phyloP scores from a whole-genome alignment of 2,888 invertebrate species.

The Philhelius pedissequus region DNA sequence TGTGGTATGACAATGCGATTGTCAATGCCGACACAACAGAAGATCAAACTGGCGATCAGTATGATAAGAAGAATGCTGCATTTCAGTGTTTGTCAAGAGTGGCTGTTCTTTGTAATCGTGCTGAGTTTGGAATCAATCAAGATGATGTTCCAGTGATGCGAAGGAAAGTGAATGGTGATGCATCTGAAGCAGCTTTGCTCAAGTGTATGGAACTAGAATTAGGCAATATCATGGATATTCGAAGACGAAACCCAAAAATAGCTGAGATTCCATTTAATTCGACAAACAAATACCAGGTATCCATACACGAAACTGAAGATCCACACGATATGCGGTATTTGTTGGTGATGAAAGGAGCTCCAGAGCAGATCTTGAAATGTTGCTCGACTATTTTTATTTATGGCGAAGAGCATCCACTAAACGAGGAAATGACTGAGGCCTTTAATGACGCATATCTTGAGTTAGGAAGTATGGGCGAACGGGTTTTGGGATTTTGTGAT shows the following conservation, averaged over 20 bases:
- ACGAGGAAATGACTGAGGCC: constrained; percentile 96
- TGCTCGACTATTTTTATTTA: constrained; percentile 95
- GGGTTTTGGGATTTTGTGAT: constrained; percentile 96
- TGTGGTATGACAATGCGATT: constrained; percentile 99
- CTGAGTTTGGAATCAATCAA: constrained; percentile 98
- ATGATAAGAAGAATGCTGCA: constrained; percentile 90
- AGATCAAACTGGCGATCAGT: constrained; percentile 97
- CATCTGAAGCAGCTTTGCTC: constrained; percentile 94
- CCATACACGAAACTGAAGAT: constrained; percentile 97
- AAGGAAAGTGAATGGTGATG: constrained; percentile 96
- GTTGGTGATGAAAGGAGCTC: constrained; percentile 98
- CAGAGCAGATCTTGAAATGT: constrained; percentile 95
- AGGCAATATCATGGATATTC: constrained; percentile 90
- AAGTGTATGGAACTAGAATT: constrained; percentile 96
- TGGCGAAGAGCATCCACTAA: constrained; percentile 93
- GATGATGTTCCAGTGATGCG: constrained; percentile 95
- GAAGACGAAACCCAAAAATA: constrained; percentile 92
- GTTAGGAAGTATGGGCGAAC: constrained; percentile 93
- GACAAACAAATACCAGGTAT: constrained; percentile 96
- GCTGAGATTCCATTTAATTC: constrained; percentile 97
- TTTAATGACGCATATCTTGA: constrained; percentile 97
- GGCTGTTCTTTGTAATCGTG: constrained; percentile 97
- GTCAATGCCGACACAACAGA: constrained; percentile 99
- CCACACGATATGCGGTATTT: constrained; percentile 92
- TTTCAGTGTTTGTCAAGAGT: constrained; percentile 95